Evolutionary conservation across 2,888 invertebrate genomes (phyloP).

Genomic region (Corbicula japonica): DNA sequence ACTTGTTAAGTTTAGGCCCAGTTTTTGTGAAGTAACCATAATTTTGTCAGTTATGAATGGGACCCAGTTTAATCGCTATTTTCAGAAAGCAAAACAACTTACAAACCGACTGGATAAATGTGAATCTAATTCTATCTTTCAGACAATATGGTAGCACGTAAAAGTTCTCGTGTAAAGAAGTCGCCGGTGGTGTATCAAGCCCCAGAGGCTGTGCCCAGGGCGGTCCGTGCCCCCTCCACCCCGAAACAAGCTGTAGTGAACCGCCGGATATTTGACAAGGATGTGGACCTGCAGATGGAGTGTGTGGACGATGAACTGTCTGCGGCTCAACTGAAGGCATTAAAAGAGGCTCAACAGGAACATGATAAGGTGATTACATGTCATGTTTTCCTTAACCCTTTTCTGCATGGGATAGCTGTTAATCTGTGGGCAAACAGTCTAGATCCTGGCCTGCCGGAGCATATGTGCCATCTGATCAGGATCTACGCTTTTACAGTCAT

Average conservation of each 20-base stretch:
- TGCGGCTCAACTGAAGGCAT: conserved; percentile 90
- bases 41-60: no score
- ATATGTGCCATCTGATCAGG: no score
- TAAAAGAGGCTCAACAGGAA: conserved; percentile 90
- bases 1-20: no score
- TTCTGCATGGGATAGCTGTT: no score
- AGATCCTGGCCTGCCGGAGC: no score
- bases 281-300: conserved; percentile 88
- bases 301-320: conserved; percentile 92
- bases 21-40: no score
- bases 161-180: conserved; percentile 22
- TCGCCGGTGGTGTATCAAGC: conserved; percentile 18
- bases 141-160: conserved; percentile 9
- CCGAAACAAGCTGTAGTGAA: not conserved
- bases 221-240: not conserved
- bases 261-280: not conserved
- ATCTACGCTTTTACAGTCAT: no score
- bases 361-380: conserved; percentile 85
- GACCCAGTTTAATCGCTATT: no score
- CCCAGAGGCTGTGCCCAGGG: not conserved
- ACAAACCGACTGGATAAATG: no score
- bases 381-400: not conserved
- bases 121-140: no score
- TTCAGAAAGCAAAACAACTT: no score
- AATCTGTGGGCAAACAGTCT: no score